phyloP scores from a whole-genome alignment of 2,113 vertebrate species.

The Ascaphus truei region DNA sequence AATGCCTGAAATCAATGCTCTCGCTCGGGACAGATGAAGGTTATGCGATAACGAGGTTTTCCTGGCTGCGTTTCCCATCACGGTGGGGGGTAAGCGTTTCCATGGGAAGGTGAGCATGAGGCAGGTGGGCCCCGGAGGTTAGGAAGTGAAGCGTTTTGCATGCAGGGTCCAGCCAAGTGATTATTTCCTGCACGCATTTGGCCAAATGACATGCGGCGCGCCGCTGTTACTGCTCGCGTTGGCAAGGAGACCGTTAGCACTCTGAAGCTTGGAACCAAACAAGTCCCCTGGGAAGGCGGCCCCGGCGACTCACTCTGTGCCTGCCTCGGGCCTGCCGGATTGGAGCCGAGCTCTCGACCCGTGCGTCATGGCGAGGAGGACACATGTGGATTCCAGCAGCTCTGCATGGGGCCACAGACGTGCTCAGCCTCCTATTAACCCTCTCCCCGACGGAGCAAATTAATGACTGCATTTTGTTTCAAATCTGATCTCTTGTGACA shows the following conservation, averaged over 20 bases:
- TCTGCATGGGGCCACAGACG: slow-evolving; percentile 9
- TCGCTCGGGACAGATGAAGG: not conserved
- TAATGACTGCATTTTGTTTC: not conserved
- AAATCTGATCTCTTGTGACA: slow-evolving; percentile 9
- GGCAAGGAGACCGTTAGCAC: slow-evolving; percentile 30
- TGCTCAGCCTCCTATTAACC: slow-evolving; percentile 23
- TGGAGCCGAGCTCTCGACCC: slow-evolving; percentile 8
- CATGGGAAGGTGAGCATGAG: slow-evolving; percentile 13
- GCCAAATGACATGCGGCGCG: slow-evolving; percentile 20
- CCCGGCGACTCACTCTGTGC: slow-evolving; percentile 22
- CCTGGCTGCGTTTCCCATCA: not conserved
- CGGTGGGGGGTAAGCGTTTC: slow-evolving; percentile 7
- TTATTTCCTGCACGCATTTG: slow-evolving; percentile 24
- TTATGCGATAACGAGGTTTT: not conserved
- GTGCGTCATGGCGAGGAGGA: slow-evolving; percentile 20
- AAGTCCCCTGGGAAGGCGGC: slow-evolving; percentile 21
- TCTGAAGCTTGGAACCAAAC: slow-evolving; percentile 24
- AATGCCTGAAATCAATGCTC: too few species aligned
- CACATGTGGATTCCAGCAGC: slow-evolving; percentile 32
- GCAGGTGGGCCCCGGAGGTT: slow-evolving; percentile 1
- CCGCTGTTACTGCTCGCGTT: slow-evolving; percentile 26
- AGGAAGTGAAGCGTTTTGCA: not conserved
- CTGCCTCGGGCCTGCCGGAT: slow-evolving; percentile 22
- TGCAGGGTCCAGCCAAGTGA: slow-evolving; percentile 10
- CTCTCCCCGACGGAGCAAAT: slow-evolving; percentile 14